Percentiles rank a stretch among this genome's conserved stretches.
Conservation (phyloP, 2,888 invertebrate species). For the Troglohyphantes excavatus region DNA sequence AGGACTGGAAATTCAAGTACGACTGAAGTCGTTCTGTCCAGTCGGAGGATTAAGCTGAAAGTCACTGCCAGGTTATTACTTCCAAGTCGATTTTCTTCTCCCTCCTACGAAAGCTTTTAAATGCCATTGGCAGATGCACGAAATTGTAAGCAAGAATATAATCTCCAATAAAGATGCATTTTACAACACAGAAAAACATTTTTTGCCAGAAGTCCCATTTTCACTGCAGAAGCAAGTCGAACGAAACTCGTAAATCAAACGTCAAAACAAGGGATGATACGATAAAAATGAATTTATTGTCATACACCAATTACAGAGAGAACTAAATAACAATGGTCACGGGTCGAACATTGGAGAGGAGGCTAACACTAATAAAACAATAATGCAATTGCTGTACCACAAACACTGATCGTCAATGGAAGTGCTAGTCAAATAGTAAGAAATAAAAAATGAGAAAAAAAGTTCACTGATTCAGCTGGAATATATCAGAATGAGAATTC, state of each 20-base stretch:
- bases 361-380: conserved; percentile 64
- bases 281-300: conserved; percentile 76
- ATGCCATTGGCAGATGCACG: too few species aligned
- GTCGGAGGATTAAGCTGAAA: too few species aligned
- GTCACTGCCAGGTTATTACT: too few species aligned
- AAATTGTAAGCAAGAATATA: too few species aligned
- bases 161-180: neutral
- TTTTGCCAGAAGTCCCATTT: neutral
- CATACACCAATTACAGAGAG: conserved; percentile 75
- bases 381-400: conserved; percentile 42
- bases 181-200: neutral
- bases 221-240: neutral
- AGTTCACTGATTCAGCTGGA: conserved; percentile 24
- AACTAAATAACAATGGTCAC: conserved; percentile 30
- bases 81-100: too few species aligned
- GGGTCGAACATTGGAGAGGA: conserved; percentile 37
- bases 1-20: too few species aligned
- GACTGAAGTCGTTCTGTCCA: too few species aligned
- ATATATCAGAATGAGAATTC: neutral
- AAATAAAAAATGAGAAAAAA: conserved; percentile 36
- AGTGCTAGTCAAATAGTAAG: conserved; percentile 48
- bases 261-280: neutral
- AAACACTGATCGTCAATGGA: conserved; percentile 40
- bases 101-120: too few species aligned
- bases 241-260: neutral